Percentiles rank a stretch among this genome's conserved stretches.
phyloP scores from a whole-genome alignment of 2,888 invertebrate species.

The Oscheius sp. region DNA sequence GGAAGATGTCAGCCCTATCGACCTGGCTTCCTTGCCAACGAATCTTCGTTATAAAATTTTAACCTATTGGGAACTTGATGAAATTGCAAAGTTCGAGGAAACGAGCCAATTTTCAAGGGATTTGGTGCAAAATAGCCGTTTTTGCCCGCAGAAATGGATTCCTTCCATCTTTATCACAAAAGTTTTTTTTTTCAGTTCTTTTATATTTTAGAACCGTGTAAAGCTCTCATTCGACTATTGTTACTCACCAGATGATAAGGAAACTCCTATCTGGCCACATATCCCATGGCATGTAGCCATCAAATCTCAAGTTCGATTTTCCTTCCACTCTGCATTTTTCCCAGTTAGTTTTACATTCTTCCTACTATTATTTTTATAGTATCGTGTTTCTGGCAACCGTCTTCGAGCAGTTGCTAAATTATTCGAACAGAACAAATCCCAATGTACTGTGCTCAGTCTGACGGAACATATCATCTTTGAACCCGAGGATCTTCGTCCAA shows the following conservation, averaged over 20 bases:
- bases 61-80: neutral
- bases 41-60: neutral
- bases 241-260: too few species aligned
- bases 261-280: too few species aligned
- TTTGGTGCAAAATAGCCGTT: too few species aligned
- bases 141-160: too few species aligned
- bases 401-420: constrained; percentile 13
- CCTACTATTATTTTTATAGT: neutral
- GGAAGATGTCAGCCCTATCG: constrained; percentile 4
- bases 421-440: constrained; percentile 9
- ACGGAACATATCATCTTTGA: constrained; percentile 1
- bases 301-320: neutral
- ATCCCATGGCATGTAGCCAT: neutral
- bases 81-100: neutral
- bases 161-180: too few species aligned
- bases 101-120: neutral
- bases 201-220: too few species aligned
- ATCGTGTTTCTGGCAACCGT: neutral
- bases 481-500: constrained; percentile 3
- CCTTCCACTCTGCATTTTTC: neutral
- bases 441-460: neutral
- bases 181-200: too few species aligned
- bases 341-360: neutral
- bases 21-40: neutral
- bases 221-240: too few species aligned